Percentiles rank a stretch among this genome's conserved stretches.
These are phyloP conservation scores for Rousettus madagascariensis DNA, from an alignment of 2,797 vertebrate genomes.

Conservation along the genomic window DNA sequence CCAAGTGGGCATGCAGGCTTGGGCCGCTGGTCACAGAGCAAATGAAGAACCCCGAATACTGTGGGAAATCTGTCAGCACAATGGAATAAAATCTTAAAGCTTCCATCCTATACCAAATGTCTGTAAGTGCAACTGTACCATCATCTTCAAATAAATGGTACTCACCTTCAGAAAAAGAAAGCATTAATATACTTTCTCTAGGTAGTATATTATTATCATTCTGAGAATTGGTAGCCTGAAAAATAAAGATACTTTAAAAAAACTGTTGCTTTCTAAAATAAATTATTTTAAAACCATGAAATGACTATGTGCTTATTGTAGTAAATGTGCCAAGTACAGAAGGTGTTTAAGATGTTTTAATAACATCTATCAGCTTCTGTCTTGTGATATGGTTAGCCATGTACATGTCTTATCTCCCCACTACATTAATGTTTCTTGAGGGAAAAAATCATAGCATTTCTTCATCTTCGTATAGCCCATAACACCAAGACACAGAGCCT, in stretches of 20 bases:
- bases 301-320: background rate
- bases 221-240: background rate
- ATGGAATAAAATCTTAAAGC: background rate
- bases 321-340: background rate
- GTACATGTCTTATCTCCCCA: background rate
- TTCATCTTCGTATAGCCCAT: background rate
- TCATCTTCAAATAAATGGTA: background rate
- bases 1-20: background rate
- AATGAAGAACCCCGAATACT: slow-evolving; percentile 4
- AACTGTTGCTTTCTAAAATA: slow-evolving; percentile 26
- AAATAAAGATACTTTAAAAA: background rate
- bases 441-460: background rate
- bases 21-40: background rate
- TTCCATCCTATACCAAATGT: background rate
- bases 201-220: background rate
- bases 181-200: background rate
- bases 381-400: background rate
- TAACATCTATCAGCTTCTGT: background rate
- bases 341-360: background rate
- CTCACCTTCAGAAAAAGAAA: background rate
- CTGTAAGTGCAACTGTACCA: background rate
- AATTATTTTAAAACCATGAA: slow-evolving; percentile 4
- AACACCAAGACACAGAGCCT: background rate
- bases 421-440: background rate
- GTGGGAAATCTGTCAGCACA: background rate